Evolutionary conservation across 2,888 invertebrate genomes (phyloP), one percentile per base, ranked within the genome.

Genomic region (Zonitis immaculata): DNA sequence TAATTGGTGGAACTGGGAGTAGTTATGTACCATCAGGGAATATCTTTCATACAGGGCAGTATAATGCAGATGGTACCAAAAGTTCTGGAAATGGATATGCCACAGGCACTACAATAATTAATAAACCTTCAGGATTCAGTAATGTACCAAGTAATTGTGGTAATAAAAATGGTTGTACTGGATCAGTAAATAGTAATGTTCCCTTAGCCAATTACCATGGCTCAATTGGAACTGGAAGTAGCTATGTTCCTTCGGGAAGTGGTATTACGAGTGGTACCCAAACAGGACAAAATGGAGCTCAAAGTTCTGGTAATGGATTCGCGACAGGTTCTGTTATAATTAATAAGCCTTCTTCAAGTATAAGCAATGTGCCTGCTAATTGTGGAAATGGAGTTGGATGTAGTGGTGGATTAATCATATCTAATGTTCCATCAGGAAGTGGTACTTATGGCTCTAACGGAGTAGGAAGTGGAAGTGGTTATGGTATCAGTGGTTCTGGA

Each of bases 41-140:
- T n/a, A n/a, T n/a, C n/a, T n/a, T n/a, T 30, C 6, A 14, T 14
- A 7, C 14, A 32, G 32, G 12, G 2, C 32, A 32, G 14, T 32
- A 14, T 32, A 6, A 32, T 14, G n/a, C n/a, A n/a, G n/a, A 14
- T 3, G 46, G 11, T 3, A 42, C n/a, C n/a, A n/a, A n/a, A n/a
- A n/a, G 25, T 42, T 39, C 49, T 20, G 49, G 52, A 20, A 44
- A 26, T 9, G 35, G 16, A 35, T 35, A 8, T 18, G 11, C 18
- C 7, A 35, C 35, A 4, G 35, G 35, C 9, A 18, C 35, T 18
- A 14, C 18, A 18, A 1, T 18, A 18, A 9, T 35, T 35, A 3
- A 35, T 8, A 35, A 35, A 9, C 35, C 35, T 18, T 35, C 35
- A 14, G 7, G n/a, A n/a, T n/a, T n/a, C n/a, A n/a, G n/a, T n/a